These are phyloP conservation scores for Gonatopus flavifemur DNA, from an alignment of 1,140 invertebrate genomes.

Conservation along the genomic window DNA sequence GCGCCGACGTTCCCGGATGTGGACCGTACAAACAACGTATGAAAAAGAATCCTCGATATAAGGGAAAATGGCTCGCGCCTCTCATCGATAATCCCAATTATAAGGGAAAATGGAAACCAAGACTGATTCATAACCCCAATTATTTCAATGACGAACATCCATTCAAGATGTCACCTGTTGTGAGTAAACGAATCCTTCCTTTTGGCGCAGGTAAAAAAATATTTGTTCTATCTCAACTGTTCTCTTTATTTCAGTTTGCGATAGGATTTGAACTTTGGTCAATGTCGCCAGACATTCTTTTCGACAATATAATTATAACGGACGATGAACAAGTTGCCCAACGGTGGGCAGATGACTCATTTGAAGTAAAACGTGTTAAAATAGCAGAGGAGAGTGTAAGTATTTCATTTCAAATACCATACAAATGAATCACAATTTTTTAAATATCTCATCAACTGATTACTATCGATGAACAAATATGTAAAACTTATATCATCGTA, in stretches of 20 bases:
- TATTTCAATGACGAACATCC: conserved; percentile 92
- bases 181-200: no score
- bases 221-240: no score
- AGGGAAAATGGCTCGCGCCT: conserved; percentile 90
- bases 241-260: conserved; percentile 68
- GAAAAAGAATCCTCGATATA: conserved; percentile 89
- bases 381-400: conserved; percentile 79
- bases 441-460: neutral
- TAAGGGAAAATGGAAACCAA: conserved; percentile 91
- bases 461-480: neutral
- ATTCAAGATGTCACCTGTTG: conserved; percentile 90
- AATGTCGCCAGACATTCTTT: conserved; percentile 91
- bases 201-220: no score
- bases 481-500: conserved; percentile 4
- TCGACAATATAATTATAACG: conserved; percentile 94
- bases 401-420: conserved; percentile 21
- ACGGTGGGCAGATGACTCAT: conserved; percentile 82
- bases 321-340: conserved; percentile 79
- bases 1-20: conserved; percentile 82
- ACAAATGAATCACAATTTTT: neutral
- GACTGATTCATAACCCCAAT: conserved; percentile 84
- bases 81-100: conserved; percentile 94
- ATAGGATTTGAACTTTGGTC: conserved; percentile 98
- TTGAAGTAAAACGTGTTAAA: conserved; percentile 79
- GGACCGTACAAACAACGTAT: conserved; percentile 86